phyloP scores from a whole-genome alignment of 2,888 invertebrate genomes.

The Girardia tigrina region DNA sequence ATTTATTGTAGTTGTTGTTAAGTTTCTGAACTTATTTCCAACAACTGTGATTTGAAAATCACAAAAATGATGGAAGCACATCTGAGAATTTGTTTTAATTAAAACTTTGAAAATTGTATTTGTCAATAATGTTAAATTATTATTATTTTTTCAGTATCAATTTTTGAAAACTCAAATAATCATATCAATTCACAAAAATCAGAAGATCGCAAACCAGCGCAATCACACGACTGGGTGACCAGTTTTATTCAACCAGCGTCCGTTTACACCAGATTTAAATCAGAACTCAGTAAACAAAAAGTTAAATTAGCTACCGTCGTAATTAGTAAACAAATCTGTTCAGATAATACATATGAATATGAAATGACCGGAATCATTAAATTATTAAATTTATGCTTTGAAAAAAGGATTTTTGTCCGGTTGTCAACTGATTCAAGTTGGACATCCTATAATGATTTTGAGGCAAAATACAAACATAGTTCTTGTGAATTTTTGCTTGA shows the following conservation, averaged over 20 bases:
- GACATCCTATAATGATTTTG: neutral
- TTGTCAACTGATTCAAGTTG: neutral
- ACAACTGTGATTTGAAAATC: no score
- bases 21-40: no score
- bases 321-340: neutral
- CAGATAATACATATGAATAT: neutral
- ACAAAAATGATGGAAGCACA: no score
- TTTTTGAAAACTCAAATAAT: neutral
- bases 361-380: neutral
- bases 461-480: neutral
- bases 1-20: no score
- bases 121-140: no score
- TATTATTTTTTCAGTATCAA: neutral
- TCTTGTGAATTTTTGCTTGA: neutral
- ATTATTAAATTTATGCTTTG: neutral
- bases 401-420: neutral
- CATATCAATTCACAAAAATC: neutral
- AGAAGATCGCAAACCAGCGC: neutral
- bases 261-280: neutral
- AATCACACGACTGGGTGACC: neutral
- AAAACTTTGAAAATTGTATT: no score
- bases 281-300: neutral
- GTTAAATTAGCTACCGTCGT: neutral
- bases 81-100: no score
- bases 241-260: constrained; percentile 17